Evolutionary conservation across 92 coral and sea anemone genomes (phyloP).

Genomic region (Muricea muricata): DNA sequence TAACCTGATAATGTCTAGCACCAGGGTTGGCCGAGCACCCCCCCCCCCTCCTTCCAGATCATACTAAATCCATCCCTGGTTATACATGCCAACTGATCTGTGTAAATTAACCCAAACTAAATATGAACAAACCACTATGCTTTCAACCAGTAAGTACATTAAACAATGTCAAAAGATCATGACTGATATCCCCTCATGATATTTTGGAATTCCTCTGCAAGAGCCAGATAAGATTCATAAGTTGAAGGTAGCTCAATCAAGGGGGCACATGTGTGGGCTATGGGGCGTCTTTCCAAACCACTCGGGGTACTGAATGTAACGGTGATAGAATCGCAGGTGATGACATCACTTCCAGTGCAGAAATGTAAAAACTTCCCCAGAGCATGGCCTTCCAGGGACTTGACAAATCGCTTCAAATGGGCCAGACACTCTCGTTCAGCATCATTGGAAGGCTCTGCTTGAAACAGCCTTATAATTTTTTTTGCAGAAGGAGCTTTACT

Average conservation of each 20-base stretch:
- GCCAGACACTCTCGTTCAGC: constrained; percentile 37
- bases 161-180: constrained; percentile 57
- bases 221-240: constrained; percentile 56
- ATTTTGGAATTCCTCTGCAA: constrained; percentile 56
- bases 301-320: neutral
- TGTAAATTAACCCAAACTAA: no score
- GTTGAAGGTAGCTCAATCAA: constrained; percentile 58
- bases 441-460: constrained; percentile 38
- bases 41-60: no score
- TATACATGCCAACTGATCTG: no score
- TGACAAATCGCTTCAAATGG: constrained; percentile 43
- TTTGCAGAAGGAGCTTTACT: no score
- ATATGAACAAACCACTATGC: neutral
- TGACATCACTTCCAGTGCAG: neutral
- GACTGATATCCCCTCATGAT: constrained; percentile 46
- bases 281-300: neutral
- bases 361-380: constrained; percentile 40
- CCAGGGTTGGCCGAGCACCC: no score
- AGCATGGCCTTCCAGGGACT: constrained; percentile 43
- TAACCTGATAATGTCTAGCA: no score
- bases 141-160: no score
- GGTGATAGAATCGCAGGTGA: neutral
- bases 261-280: constrained; percentile 53
- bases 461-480: constrained; percentile 22
- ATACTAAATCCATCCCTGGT: no score